A percentile compares a stretch with the other conserved stretches of the same genome.
phyloP scores from a whole-genome alignment of 2,113 vertebrate species.

The Narcine bancroftii region DNA sequence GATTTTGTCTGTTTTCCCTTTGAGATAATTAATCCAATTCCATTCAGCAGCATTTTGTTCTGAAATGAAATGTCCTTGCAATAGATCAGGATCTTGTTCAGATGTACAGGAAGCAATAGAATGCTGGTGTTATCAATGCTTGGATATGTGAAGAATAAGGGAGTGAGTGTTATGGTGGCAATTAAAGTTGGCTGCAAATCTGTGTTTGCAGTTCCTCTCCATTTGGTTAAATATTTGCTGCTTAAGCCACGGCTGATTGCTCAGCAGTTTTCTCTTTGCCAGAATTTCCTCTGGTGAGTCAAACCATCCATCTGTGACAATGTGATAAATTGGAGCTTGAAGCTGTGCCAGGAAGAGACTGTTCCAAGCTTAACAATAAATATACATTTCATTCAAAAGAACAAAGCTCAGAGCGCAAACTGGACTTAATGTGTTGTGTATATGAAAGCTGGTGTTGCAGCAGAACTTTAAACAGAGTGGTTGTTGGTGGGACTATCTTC shows the following conservation, averaged over 20 bases:
- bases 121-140: neutral
- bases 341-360: neutral
- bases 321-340: constrained; percentile 19
- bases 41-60: neutral
- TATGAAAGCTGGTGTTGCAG: neutral
- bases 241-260: neutral
- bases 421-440: neutral
- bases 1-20: neutral
- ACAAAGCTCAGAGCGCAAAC: neutral
- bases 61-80: neutral
- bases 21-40: constrained; percentile 10
- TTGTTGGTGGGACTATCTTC: too few relatives aligned
- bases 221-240: neutral
- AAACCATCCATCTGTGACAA: neutral
- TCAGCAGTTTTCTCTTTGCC: constrained; percentile 13
- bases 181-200: neutral
- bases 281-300: neutral
- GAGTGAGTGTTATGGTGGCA: neutral
- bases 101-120: neutral
- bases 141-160: neutral
- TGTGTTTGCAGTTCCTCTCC: neutral
- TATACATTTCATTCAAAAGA: neutral
- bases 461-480: neutral
- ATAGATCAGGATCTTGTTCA: constrained; percentile 6
- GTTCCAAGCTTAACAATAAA: neutral